Base-by-base conservation (phyloP, 2,888 invertebrate genomes). In the Drosophila setosimentum region DNA sequence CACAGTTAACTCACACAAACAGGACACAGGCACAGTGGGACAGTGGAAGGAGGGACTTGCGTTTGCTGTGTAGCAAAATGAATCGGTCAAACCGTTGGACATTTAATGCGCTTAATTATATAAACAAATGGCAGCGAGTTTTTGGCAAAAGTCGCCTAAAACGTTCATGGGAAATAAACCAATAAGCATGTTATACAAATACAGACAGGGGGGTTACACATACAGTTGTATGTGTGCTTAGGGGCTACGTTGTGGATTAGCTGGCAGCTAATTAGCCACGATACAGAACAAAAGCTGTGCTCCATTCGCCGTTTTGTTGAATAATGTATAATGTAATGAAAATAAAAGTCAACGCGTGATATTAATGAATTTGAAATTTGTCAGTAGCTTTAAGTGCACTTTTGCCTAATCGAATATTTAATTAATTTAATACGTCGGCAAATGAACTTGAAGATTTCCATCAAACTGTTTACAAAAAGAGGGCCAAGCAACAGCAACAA, bases 61-160 rank as follows among this genome's bases (percentile, higher is more conserved):
- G 27, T 27, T 51, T 35, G 51, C 33, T 49, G 53, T 48, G 16
- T 30, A 57, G 65, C 68, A 61, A 51, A 73, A 62, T 57, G 73
- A 63, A 54, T 49, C 42, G 48, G 29, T 54, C 48, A 24, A 54
- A 58, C 61, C 51, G 7, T 57, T 65, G 70, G 58, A 40, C 87
- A 80, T 83, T 81, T 87, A 91, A 91, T 85, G 82, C 87, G 83
- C 77, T 80, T 90, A 89, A 91, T 89, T 88, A 90, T 83, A 90
- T 91, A 83, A 87, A 81, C 86, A 89, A 87, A 88, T 88, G 80
- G 70, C 71, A 72, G 65, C 62, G 76, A 80, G 59, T 65, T 74
- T 80, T 76, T 61, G 51, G 53, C 50, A 60, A 68, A 69, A 69
- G 71, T 64, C 60, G 67, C 76, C 75, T 84, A 73, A 80, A 78